A percentile compares a stretch with the other conserved stretches of the same genome.
Conservation (phyloP, 2,797 vertebrate genomes). For the Enteromius trimaculatus region DNA sequence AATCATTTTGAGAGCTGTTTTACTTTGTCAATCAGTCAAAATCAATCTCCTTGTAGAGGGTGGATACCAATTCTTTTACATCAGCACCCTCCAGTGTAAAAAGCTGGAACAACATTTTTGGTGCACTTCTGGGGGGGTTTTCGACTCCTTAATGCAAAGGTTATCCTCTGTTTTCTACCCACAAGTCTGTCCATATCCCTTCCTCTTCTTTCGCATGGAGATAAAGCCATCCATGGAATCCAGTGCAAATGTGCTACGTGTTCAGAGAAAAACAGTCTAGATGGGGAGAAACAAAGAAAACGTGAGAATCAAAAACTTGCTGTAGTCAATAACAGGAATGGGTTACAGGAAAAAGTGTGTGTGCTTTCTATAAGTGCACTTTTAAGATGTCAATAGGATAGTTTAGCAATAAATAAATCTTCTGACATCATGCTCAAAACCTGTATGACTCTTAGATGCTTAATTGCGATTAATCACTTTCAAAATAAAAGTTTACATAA, state of each 20-base stretch:
- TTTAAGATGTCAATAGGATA: background rate
- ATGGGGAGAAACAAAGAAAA: background rate
- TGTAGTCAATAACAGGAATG: background rate
- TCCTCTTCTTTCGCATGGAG: conserved; percentile 43
- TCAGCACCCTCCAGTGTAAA: conserved; percentile 55
- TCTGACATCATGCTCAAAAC: background rate
- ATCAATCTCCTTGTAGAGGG: background rate
- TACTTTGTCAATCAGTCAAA: conserved; percentile 1
- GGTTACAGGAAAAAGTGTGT: background rate
- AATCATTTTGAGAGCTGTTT: conserved; percentile 9
- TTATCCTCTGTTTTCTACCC: conserved; percentile 14
- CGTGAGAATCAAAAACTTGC: background rate
- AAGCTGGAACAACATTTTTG: conserved; percentile 43
- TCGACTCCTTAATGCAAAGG: background rate
- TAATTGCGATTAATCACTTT: too few relatives aligned
- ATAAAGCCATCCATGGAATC: conserved; percentile 40
- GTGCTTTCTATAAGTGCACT: background rate
- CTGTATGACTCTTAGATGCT: too few relatives aligned
- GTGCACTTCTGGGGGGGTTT: background rate
- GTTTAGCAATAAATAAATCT: background rate
- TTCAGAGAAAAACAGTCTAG: conserved; percentile 46
- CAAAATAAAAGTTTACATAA: too few relatives aligned
- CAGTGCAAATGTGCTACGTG: conserved; percentile 54
- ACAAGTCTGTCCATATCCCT: conserved; percentile 41
- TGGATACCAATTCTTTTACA: conserved; percentile 36